These are phyloP conservation scores for Copsychus sechellarum DNA, from an alignment of 2,113 vertebrate species.

Conservation along the genomic window DNA sequence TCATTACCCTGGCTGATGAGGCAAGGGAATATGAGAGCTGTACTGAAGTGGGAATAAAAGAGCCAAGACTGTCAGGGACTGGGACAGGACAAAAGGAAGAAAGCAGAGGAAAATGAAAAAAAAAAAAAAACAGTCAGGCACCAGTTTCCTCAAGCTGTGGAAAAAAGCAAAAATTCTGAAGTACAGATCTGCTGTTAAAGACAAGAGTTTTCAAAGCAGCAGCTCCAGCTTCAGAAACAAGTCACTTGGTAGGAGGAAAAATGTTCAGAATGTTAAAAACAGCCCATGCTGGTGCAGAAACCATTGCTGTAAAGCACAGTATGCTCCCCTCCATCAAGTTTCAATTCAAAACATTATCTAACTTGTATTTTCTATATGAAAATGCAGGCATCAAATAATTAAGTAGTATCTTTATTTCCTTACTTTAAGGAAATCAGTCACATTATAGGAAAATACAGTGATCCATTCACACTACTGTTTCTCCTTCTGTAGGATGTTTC, in stretches of 20 bases:
- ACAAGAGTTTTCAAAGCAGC: neutral
- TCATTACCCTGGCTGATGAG: conserved; percentile 25
- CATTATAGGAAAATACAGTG: neutral
- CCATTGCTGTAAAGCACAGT: neutral
- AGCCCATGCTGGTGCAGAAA: neutral
- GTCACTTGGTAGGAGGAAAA: neutral
- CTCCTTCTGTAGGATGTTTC: neutral
- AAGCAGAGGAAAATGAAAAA: neutral
- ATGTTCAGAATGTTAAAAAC: neutral
- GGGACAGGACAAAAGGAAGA: neutral
- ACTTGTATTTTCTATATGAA: neutral
- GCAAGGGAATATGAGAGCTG: neutral
- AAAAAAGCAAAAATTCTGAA: neutral
- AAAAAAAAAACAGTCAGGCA: neutral
- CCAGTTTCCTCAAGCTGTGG: neutral
- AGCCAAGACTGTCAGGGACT: neutral
- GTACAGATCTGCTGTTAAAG: neutral
- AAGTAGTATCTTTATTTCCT: neutral
- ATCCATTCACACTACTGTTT: neutral
- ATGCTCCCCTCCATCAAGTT: neutral
- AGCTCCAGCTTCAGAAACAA: neutral
- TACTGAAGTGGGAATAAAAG: neutral
- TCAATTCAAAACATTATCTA: neutral
- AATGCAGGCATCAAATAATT: neutral
- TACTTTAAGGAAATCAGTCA: neutral